phyloP scores from a whole-genome alignment of 2,113 vertebrate species.

The Carassius gibelio region DNA sequence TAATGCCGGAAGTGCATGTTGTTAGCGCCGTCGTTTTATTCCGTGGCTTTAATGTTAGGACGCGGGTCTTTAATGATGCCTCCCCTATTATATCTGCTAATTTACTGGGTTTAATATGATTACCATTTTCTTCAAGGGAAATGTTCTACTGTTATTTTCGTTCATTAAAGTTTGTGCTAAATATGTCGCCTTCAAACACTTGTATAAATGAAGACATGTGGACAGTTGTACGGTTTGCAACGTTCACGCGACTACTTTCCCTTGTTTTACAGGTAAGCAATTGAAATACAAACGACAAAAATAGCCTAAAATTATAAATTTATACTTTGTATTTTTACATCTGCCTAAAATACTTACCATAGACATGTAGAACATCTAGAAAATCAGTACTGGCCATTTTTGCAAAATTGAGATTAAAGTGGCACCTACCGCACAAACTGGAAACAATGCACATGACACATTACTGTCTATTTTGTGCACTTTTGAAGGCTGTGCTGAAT shows the following conservation, averaged over 20 bases:
- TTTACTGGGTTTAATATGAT: neutral
- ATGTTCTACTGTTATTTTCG: neutral
- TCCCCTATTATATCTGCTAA: neutral
- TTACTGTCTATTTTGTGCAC: neutral
- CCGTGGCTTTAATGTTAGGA: neutral
- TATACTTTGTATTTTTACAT: neutral
- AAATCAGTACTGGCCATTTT: neutral
- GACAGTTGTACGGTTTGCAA: constrained; percentile 78
- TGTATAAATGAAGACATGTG: constrained; percentile 1
- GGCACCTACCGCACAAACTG: neutral
- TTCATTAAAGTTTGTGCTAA: neutral
- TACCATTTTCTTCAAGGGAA: neutral
- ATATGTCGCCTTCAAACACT: constrained; percentile 30
- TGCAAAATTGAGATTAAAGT: neutral
- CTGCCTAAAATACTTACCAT: neutral
- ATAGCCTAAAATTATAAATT: neutral
- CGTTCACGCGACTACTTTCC: constrained; percentile 80
- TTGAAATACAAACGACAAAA: neutral
- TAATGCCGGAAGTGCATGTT: neutral
- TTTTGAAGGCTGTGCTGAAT: constrained; percentile 84
- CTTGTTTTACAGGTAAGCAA: constrained; percentile 85
- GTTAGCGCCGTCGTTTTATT: neutral
- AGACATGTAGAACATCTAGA: neutral
- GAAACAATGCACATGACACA: neutral
- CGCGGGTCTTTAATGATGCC: neutral